Base-by-base conservation (phyloP, 2,888 invertebrate genomes). In the Melanargia galathea region DNA sequence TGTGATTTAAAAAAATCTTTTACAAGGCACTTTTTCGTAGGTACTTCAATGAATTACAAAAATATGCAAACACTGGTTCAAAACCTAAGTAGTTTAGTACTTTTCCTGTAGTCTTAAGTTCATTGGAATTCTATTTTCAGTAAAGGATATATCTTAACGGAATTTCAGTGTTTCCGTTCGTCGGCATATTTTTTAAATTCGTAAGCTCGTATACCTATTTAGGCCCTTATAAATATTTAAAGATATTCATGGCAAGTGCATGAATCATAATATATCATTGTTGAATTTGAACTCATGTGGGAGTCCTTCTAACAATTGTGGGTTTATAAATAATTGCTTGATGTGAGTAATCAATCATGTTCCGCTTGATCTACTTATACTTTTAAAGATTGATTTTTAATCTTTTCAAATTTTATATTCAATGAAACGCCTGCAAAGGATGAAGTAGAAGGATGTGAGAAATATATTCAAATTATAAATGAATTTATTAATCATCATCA, bases 91-190 rank as follows among this genome's bases (percentile, higher is more conserved):
- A n/a, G 0, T 13, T 5, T n/a, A n/a, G n/a, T 13, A 2, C 4
- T 13, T 1, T 3, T 13, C 13, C n/a, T n/a, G 38, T 38, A n/a
- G n/a, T n/a, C n/a, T 38, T 35, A 35, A 18, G 16, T 43, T 18
- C 2, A 16, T 2, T 18, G 26, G 13, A 26, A 54, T 22, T 38
- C 54, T 54, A 54, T 54, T 54, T 35, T 26, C 38, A 11, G 45
- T 46, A 24, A 18, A 22, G 18, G 20, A 24, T 56, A 8, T 40
- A 33, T 49, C 43, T 48, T 59, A 22, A 2, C 40, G 49, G 65
- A 63, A 63, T 63, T 60, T 63, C 20, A 33, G 16, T 30, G 30
- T 46, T 65, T 65, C 65, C 65, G 55, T 63, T 63, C 18, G 51
- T 13, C 30, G 20, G 43, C 40, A 45, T 51, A 38, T 38, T 20